phyloP scores from a whole-genome alignment of 2,113 vertebrate genomes.

The Pseudonaja textilis region DNA sequence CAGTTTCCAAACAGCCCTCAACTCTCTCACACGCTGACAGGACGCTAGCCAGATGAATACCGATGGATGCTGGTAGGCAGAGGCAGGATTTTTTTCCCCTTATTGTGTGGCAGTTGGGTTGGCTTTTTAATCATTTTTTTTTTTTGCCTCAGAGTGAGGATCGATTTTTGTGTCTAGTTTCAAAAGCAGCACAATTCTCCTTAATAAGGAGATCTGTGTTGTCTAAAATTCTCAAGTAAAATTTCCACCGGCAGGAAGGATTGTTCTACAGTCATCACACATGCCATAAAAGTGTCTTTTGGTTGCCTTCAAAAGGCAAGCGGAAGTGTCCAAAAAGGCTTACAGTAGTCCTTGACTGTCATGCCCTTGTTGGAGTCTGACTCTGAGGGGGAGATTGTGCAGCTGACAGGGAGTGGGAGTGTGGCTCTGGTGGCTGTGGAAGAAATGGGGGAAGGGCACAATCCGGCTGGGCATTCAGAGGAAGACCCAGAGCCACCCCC shows the following conservation, averaged over 20 bases:
- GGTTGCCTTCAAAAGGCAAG: background rate
- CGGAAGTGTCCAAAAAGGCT: background rate
- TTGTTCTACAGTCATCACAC: background rate
- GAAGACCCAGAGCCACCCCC: too few species aligned
- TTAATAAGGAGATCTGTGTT: background rate
- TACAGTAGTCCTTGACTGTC: background rate
- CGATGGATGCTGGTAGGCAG: too few species aligned
- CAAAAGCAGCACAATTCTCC: background rate
- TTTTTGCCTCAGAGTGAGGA: background rate
- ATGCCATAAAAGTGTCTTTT: background rate
- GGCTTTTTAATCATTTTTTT: background rate
- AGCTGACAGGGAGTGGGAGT: too few species aligned
- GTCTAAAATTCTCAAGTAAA: background rate
- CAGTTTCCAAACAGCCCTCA: too few species aligned
- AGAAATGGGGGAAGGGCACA: too few species aligned
- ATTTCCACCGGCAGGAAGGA: background rate
- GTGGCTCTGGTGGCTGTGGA: too few species aligned
- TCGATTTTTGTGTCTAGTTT: background rate
- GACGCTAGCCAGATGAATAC: too few species aligned
- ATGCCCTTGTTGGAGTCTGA: too few species aligned
- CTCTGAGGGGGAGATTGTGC: too few species aligned
- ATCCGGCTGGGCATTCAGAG: too few species aligned
- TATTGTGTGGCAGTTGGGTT: background rate
- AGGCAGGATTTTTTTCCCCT: too few species aligned
- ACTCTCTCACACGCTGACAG: too few species aligned